Evolutionary conservation across 92 coral and sea anemone genomes (phyloP).

Genomic region (Muricea muricata): DNA sequence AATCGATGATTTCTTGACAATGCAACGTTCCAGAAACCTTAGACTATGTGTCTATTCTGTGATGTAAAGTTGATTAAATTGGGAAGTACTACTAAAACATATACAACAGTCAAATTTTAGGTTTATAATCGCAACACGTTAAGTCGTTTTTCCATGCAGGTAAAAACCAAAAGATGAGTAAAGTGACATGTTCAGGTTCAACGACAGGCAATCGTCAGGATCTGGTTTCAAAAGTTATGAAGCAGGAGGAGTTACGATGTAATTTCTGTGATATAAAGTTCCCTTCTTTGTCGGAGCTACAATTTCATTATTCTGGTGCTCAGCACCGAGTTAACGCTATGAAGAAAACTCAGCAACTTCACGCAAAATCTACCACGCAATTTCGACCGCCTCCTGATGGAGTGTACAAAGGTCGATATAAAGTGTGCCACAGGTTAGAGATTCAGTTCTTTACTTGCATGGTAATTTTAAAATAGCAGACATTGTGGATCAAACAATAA

Average conservation of each 20-base stretch:
- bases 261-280: neutral
- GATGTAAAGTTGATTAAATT: no score
- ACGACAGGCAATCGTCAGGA: neutral
- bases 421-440: conserved; percentile 20
- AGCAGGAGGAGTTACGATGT: conserved; percentile 7
- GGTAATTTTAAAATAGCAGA: no score
- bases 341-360: neutral
- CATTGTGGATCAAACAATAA: neutral
- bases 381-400: conserved; percentile 25
- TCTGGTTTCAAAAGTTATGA: neutral
- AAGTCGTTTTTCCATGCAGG: no score
- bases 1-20: no score
- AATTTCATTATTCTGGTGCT: conserved; percentile 11
- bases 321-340: neutral
- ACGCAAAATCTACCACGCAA: neutral
- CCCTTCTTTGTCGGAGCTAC: neutral
- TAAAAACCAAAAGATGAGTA: neutral
- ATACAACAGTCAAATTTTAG: no score
- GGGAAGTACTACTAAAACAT: no score
- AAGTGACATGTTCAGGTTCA: neutral
- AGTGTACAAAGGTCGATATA: conserved; percentile 27
- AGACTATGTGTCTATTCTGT: no score
- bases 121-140: no score
- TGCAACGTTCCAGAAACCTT: no score
- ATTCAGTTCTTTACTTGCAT: neutral